Evolutionary conservation across 2,113 vertebrate genomes (phyloP), one percentile per base, ranked within the genome.

Genomic region (Alethe castanea): DNA sequence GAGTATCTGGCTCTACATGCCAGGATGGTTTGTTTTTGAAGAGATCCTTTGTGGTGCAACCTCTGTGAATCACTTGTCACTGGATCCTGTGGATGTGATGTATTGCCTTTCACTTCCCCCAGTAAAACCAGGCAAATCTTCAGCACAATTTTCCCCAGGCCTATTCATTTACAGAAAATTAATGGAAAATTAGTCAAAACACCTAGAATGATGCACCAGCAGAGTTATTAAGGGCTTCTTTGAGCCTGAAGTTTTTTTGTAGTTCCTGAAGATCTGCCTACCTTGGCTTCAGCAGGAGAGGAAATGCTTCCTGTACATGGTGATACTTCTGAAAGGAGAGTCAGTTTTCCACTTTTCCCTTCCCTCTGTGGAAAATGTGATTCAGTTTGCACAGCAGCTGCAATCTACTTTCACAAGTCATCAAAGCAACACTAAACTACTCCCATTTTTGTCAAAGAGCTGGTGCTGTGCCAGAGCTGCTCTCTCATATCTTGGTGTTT

Each of bases 271-370:
- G 67, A 44, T 18, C 23, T 72, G 23, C 36, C 35, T n/a, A 4
- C 24, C 19, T 54, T 57, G 25, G 23, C 29, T 44, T 52, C n/a
- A 60, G 59, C 23, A 26, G 48, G 17, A 19, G 15, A 28, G 12
- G 29, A 25, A 40, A 29, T 2, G 5, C 14, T 11, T 8, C 25
- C 18, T 45, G 9, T 40, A 6, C 5, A 0, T 11, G 42, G 31
- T 31, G 45, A 25, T 69, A 31, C 35, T 73, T 57, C 33, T 52
- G 65, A 62, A 67, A 60, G 44, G 42, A 35, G 44, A 17, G 22
- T 76, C 20, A 45, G 44, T 45, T 45, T 7, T 45, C 44, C 44
- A 45, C 52, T 72, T 72, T 73, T 69, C 60, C 79, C 13, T 73
- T 69, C 33, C 20, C 31, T 52, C 33, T 17, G 8, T 90, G 78